Base-by-base conservation (phyloP, 2,888 invertebrate species). In the Therioaphis trifolii region DNA sequence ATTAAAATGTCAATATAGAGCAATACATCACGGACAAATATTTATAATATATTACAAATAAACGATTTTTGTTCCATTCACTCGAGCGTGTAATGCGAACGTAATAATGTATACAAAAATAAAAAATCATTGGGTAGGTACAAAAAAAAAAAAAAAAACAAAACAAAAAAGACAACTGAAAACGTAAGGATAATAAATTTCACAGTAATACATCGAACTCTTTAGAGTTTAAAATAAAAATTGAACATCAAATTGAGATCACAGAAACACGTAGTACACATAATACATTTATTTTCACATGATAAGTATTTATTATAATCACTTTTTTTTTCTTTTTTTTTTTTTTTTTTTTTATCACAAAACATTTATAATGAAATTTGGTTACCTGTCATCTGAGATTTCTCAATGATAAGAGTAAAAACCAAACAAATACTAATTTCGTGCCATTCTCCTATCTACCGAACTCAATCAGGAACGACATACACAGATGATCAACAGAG, bases 361-460 rank as follows among this genome's bases (percentile, higher is more conserved):
- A 27, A 11, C 18, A 71, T 18, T n/a, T 29, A 61, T 76, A 46
- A 61, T 61, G 35, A 21, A 52, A 7, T 72, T 9, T 49, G 14
- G 49, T 77, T 66, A 77, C 63, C 35, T 77, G 77, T 52, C 49
- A 9, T 49, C 14, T 77, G 49, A 49, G 29, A 77, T 21, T 77
- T 66, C 49, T 49, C 9, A 29, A n/a, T 21, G 29, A 21, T 63
- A 63, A 46, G 11, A 61, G 35, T 15, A 52, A 29, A 71, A 27
- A 49, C 7, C 43, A 76, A 76, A 63, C 21, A 77, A 77, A 35
- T 5, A 49, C 29, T 21, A 12, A 35, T 21, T 66, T 35, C 77
- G 66, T 77, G 77, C 77, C 49, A 66, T 77, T 66, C 63, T 27
- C n/a, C 18, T 68, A 43, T 77, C 77, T 77, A 66, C 77, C 77